Evolutionary conservation across 1,140 invertebrate genomes (phyloP), one percentile per base, ranked within the genome.

Genomic region (Drosophila dunni): DNA sequence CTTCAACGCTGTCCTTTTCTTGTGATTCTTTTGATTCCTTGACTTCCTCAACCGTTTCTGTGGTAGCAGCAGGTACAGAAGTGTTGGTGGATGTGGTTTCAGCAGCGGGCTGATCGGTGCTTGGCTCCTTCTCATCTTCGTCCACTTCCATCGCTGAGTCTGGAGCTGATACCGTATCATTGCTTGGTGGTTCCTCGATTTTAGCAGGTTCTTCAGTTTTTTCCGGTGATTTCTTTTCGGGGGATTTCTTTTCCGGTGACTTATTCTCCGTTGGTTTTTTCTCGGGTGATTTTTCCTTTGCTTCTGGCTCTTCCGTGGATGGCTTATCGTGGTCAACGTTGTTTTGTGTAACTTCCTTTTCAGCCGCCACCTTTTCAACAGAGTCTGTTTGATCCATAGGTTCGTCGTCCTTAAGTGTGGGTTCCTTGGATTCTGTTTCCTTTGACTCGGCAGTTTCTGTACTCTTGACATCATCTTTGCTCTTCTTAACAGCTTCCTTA

Each of bases 141-240:
- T 88, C 84, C 44, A 84, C 75, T 45, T 89, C 85, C 80, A 89
- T 90, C 4, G 79, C 65, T 10, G 67, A 63, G 9, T 66, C 58
- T 13, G 33, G 42, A 42, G 36, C 67, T 24, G 69, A 4, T 24
- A 20, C 57, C 46, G 48, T 40, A 50, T 58, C 51, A 48, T 60
- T 56, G 66, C 64, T 75, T 48, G 57, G n/a, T 50, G 79, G 36
- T 48, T 83, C 73, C 24, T 78, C 80, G 7, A 7, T 0, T 54
- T 77, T 69, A 40, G 53, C 13, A 45, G 42, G 44, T 33, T 78
- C 34, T 63, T 66, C 58, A 1, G 57, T 7, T 38, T 20, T 40
- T 9, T 8, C 36, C 36, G 24, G 3, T 29, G 24, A 29, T 29
- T 29, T 29, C 24, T 38, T 38, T 38, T 40, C 9, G 4, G 38